phyloP scores from a whole-genome alignment of 1,140 invertebrate species.

The Drosophila serrata region DNA sequence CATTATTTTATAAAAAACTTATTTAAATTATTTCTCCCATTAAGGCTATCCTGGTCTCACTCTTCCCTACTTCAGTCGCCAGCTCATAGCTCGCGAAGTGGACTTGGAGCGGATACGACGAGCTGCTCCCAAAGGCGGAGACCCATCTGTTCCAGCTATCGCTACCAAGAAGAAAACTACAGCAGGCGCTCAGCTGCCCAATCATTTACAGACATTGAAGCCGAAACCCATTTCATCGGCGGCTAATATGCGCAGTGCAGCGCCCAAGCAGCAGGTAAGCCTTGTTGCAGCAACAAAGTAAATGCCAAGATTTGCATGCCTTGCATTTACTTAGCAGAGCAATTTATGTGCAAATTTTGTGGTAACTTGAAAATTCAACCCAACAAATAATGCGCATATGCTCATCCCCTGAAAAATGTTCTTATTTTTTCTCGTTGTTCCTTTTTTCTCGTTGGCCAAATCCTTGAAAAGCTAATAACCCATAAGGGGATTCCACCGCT shows the following conservation, averaged over 20 bases:
- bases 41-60: constrained; percentile 67
- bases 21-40: not conserved
- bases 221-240: constrained; percentile 85
- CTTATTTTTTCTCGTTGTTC: not conserved
- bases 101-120: constrained; percentile 90
- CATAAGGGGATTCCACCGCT: constrained; percentile 78
- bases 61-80: constrained; percentile 89
- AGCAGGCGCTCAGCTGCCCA: constrained; percentile 85
- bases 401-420: not conserved
- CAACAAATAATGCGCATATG: constrained; percentile 26
- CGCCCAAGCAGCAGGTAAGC: constrained; percentile 79
- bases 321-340: constrained; percentile 81
- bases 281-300: not conserved
- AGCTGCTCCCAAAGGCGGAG: constrained; percentile 67
- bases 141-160: not conserved
- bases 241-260: constrained; percentile 78
- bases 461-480: constrained; percentile 78
- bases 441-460: constrained; percentile 34
- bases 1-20: too few species aligned
- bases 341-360: constrained; percentile 75
- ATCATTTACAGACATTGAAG: constrained; percentile 89
- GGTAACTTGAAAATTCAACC: constrained; percentile 1
- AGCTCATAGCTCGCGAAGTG: constrained; percentile 92
- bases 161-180: constrained; percentile 44
- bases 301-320: constrained; percentile 69